A percentile compares a stretch with the other conserved stretches of the same genome.
phyloP scores from a whole-genome alignment of 2,888 invertebrate genomes.

The Coleophora flavipennella region DNA sequence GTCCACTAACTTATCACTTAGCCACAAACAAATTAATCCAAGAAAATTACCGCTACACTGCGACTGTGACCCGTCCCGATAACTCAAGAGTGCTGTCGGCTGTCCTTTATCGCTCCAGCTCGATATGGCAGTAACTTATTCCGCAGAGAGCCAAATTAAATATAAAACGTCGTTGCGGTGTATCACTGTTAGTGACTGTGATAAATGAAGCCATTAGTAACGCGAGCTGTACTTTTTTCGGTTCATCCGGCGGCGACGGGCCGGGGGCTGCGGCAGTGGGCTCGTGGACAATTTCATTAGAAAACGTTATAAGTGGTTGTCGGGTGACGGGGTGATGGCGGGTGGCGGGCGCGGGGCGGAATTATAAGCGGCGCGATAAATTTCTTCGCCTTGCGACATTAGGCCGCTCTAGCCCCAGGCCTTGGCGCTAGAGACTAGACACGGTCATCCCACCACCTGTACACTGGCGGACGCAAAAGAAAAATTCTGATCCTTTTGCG shows the following conservation, averaged over 20 bases:
- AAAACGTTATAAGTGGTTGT: constrained; percentile 67
- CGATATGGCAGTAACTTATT: constrained; percentile 68
- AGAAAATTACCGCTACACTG: constrained; percentile 52
- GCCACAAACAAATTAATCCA: constrained; percentile 61
- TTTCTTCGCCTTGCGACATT: constrained; percentile 63
- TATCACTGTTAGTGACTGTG: constrained; percentile 73
- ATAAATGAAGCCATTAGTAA: constrained; percentile 73
- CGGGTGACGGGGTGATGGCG: constrained; percentile 57
- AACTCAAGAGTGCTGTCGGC: constrained; percentile 48
- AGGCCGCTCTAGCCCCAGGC: constrained; percentile 30
- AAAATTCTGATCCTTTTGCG: constrained; percentile 52
- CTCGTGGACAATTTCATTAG: constrained; percentile 73
- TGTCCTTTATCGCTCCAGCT: constrained; percentile 57
- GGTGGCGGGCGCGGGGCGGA: constrained; percentile 44
- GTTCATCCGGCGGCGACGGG: constrained; percentile 66
- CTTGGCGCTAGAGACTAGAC: too few relatives aligned
- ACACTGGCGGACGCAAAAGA: constrained; percentile 16
- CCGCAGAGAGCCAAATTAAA: constrained; percentile 67
- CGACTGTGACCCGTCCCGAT: constrained; percentile 51
- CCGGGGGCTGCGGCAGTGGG: constrained; percentile 57
- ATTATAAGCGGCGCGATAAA: constrained; percentile 69
- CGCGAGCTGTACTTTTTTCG: constrained; percentile 71
- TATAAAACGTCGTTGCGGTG: constrained; percentile 71
- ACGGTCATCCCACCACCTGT: neutral
- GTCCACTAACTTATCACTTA: constrained; percentile 60